Conservation (phyloP, 2,888 invertebrate genomes). For the Frankliniella intonsa region DNA sequence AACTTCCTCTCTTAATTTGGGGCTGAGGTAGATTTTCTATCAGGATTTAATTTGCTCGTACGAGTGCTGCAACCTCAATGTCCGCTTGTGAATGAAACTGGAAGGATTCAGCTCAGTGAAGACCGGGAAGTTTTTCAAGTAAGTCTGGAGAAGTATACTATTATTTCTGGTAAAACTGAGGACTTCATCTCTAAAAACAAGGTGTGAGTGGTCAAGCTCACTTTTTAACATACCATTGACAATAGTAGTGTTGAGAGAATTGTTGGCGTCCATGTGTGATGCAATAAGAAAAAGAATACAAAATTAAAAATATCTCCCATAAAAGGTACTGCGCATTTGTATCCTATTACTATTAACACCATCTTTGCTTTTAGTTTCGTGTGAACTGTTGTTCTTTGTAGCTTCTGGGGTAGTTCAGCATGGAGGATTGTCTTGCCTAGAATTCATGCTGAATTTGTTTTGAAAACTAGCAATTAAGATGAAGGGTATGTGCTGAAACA, state of each 20-base stretch:
- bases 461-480: too few relatives aligned
- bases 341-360: neutral
- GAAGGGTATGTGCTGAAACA: too few relatives aligned
- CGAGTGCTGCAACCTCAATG: slow-evolving; percentile 7
- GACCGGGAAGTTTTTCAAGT: slow-evolving; percentile 9
- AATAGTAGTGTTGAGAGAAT: neutral
- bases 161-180: neutral
- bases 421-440: neutral
- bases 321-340: neutral
- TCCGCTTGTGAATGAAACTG: slow-evolving; percentile 16
- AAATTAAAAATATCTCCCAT: neutral
- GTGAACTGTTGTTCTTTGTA: neutral
- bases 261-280: too few relatives aligned
- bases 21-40: neutral
- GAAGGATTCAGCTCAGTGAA: slow-evolving; percentile 22
- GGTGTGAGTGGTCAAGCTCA: neutral
- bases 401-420: neutral
- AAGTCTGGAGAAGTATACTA: slow-evolving; percentile 3
- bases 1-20: too few relatives aligned
- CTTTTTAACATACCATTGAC: neutral
- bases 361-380: neutral
- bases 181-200: neutral
- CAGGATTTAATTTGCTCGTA: neutral
- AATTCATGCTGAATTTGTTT: too few relatives aligned
- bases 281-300: too few relatives aligned